Conservation (phyloP, 2,888 invertebrate genomes). For the Tubiluchus corallicola region DNA sequence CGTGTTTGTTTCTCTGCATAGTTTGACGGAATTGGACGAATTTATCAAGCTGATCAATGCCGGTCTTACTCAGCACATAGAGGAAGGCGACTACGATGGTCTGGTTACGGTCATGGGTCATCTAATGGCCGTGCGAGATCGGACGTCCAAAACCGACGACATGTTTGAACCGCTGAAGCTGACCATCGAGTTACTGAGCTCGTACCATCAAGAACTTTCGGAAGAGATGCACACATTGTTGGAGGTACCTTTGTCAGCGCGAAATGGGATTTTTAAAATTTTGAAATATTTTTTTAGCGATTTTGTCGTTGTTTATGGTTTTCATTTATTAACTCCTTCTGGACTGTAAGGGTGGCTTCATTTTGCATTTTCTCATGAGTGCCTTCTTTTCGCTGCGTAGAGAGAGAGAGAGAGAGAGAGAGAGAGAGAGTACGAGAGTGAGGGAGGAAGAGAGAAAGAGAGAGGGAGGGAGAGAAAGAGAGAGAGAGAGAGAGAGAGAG, state of each 20-base stretch:
- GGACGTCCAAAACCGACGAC: conserved; percentile 66
- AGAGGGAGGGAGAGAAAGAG: no score
- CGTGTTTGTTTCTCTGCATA: no score
- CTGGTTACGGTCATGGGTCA: conserved; percentile 84
- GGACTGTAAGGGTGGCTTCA: background rate
- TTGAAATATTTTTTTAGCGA: background rate
- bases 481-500: no score
- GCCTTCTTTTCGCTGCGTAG: no score
- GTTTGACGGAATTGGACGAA: conserved; percentile 59
- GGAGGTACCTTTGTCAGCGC: conserved; percentile 36
- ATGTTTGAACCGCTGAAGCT: conserved; percentile 89
- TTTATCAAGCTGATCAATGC: conserved; percentile 79
- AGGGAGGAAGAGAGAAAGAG: no score
- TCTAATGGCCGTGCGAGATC: conserved; percentile 74
- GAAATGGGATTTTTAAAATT: conserved; percentile 4
- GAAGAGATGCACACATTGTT: conserved; percentile 82
- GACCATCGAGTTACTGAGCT: conserved; percentile 74
- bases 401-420: no score
- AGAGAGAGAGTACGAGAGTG: no score
- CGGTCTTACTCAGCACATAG: conserved; percentile 55
- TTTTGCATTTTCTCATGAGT: no score
- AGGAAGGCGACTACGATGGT: conserved; percentile 72
- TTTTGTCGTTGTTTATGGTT: background rate
- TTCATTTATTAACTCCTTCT: background rate
- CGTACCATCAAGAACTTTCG: conserved; percentile 88